Percentiles rank a stretch among this genome's conserved stretches.
These are phyloP conservation scores for Chondrilla cf. caribensis DNA, from an alignment of 37 sponge, comb jelly and placozoan species.

Conservation along the genomic window DNA sequence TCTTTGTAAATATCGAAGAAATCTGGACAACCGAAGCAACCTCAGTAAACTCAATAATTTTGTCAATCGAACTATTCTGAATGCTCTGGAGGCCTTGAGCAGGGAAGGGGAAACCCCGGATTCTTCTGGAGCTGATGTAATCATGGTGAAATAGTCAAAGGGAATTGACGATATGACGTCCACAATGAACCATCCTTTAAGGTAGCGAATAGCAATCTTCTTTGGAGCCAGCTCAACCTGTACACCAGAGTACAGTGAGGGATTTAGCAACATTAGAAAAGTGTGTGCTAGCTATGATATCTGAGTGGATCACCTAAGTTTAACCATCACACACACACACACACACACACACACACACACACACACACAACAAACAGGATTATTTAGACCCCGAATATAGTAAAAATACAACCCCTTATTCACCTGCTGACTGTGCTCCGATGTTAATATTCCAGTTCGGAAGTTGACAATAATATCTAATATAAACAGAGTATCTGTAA, in stretches of 20 bases:
- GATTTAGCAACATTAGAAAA: too few species aligned
- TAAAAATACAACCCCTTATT: not conserved
- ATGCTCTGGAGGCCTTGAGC: constrained; percentile 44
- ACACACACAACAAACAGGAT: constrained; percentile 16
- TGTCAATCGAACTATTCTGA: constrained; percentile 38
- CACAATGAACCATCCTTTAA: constrained; percentile 41
- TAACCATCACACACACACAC: too few species aligned
- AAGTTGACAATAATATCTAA: constrained; percentile 43
- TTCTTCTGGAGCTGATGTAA: not conserved
- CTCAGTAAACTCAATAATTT: constrained; percentile 45
- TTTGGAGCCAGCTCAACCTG: constrained; percentile 44
- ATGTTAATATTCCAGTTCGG: constrained; percentile 32
- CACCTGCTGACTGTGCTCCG: constrained; percentile 11
- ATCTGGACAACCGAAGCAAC: constrained; percentile 34
- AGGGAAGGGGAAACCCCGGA: constrained; percentile 30
- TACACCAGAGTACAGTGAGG: too few species aligned
- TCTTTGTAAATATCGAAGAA: constrained; percentile 34
- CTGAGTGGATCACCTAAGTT: too few species aligned
- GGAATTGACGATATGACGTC: constrained; percentile 44
- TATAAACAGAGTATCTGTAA: constrained; percentile 47
- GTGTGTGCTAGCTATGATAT: too few species aligned
- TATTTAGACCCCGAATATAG: too few species aligned
- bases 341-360: constrained; percentile 24
- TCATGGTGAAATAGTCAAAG: constrained; percentile 36
- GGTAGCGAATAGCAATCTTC: constrained; percentile 30